A percentile compares a stretch with the other conserved stretches of the same genome.
Conservation (phyloP, 2,888 invertebrate genomes). For the Blastobasis adustella region DNA sequence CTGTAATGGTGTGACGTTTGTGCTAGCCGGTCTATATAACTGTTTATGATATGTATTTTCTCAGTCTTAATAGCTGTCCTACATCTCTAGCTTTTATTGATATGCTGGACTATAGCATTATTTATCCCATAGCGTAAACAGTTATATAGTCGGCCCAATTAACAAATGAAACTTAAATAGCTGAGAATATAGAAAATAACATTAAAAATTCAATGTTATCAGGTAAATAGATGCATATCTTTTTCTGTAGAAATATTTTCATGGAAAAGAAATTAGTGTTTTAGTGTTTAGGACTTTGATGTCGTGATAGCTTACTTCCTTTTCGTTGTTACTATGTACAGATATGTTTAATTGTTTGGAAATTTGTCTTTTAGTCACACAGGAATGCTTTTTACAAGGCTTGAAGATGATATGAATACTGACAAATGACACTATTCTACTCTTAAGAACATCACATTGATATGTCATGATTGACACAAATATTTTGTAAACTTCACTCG, state of each 20-base stretch:
- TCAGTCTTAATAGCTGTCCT: no score
- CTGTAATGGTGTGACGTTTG: slow-evolving; percentile 46
- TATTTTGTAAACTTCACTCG: slow-evolving; percentile 22
- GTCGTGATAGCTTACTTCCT: slow-evolving; percentile 63
- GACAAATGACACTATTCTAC: slow-evolving; percentile 37
- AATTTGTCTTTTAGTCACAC: slow-evolving; percentile 6
- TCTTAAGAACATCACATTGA: slow-evolving; percentile 2
- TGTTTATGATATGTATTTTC: slow-evolving; percentile 29
- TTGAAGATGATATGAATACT: slow-evolving; percentile 10
- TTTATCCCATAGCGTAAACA: slow-evolving; percentile 37
- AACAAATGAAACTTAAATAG: slow-evolving; percentile 47
- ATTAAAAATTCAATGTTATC: slow-evolving; percentile 52
- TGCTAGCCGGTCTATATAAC: slow-evolving; percentile 35
- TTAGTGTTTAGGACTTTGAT: slow-evolving; percentile 63
- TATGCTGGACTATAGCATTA: background rate
- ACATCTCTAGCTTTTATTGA: no score
- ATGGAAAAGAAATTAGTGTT: slow-evolving; percentile 58
- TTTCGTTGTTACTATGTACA: slow-evolving; percentile 30
- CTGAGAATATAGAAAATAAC: slow-evolving; percentile 32
- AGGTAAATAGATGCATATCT: slow-evolving; percentile 72
- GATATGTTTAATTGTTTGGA: slow-evolving; percentile 20
- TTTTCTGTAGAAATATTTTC: slow-evolving; percentile 71
- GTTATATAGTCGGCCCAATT: slow-evolving; percentile 40
- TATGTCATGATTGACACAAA: slow-evolving; percentile 16
- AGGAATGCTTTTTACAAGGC: no score